Percentiles rank a stretch among this genome's conserved stretches.
phyloP scores from a whole-genome alignment of 1,140 invertebrate genomes.

The Dufourea novaeangliae region DNA sequence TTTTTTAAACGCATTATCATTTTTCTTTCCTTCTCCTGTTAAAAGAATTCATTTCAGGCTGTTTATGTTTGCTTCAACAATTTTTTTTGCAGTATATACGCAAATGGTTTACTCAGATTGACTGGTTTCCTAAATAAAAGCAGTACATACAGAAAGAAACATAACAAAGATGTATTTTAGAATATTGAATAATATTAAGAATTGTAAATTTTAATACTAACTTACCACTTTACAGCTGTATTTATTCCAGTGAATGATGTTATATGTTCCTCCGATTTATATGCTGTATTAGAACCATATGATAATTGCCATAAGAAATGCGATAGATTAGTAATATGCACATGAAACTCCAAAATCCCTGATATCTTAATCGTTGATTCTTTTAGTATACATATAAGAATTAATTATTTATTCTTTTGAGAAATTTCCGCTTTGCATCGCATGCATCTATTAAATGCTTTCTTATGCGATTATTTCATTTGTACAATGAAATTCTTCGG shows the following conservation, averaged over 20 bases:
- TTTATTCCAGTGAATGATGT: background rate
- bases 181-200: background rate
- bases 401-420: constrained; percentile 5
- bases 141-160: background rate
- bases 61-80: background rate
- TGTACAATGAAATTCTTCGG: background rate
- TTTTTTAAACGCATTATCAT: constrained; percentile 9
- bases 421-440: constrained; percentile 43
- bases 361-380: constrained; percentile 28
- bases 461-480: constrained; percentile 14
- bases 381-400: constrained; percentile 25
- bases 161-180: background rate
- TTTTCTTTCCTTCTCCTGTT: background rate
- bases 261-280: constrained; percentile 12
- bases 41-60: background rate
- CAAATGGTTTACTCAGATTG: constrained; percentile 22
- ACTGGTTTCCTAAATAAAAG: no score
- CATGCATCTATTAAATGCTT: constrained; percentile 46
- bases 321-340: constrained; percentile 15
- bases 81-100: constrained; percentile 21
- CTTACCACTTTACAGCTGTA: constrained; percentile 8
- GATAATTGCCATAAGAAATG: constrained; percentile 10
- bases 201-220: constrained; percentile 4
- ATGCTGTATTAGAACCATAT: constrained; percentile 7
- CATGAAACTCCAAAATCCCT: background rate